phyloP scores from a whole-genome alignment of 2,113 vertebrate genomes.

The Pachypanchax playfairii region DNA sequence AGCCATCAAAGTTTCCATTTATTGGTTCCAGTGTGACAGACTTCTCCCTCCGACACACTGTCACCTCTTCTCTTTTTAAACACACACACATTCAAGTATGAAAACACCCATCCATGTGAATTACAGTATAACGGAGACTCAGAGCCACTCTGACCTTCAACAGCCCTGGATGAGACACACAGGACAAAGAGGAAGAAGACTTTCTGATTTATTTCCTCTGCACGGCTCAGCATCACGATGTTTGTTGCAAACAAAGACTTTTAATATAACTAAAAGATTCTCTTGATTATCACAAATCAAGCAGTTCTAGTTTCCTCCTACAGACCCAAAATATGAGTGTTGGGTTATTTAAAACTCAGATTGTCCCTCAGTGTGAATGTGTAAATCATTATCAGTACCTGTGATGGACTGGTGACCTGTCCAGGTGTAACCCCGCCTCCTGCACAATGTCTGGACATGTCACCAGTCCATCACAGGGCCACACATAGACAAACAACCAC shows the following conservation, averaged over 20 bases:
- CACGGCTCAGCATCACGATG: background rate
- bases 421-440: too few species aligned
- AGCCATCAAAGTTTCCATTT: conserved; percentile 71
- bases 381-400: too few species aligned
- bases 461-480: too few species aligned
- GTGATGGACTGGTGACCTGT: too few species aligned
- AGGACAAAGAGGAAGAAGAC: conserved; percentile 15
- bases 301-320: too few species aligned
- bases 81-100: conserved; percentile 13
- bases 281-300: too few species aligned
- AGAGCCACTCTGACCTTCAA: conserved; percentile 53
- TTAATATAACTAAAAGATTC: too few species aligned
- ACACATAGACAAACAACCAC: too few species aligned
- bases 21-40: conserved; percentile 62
- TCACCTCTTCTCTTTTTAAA: conserved; percentile 4
- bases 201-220: background rate
- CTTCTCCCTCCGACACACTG: conserved; percentile 32
- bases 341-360: too few species aligned
- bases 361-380: too few species aligned
- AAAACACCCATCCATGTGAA: conserved; percentile 13
- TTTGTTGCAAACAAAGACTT: background rate
- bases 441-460: too few species aligned
- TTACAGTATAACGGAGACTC: conserved; percentile 16
- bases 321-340: too few species aligned
- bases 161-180: background rate